Evolutionary conservation across 2,113 vertebrate genomes (phyloP).

Genomic region (Apodemus sylvaticus): DNA sequence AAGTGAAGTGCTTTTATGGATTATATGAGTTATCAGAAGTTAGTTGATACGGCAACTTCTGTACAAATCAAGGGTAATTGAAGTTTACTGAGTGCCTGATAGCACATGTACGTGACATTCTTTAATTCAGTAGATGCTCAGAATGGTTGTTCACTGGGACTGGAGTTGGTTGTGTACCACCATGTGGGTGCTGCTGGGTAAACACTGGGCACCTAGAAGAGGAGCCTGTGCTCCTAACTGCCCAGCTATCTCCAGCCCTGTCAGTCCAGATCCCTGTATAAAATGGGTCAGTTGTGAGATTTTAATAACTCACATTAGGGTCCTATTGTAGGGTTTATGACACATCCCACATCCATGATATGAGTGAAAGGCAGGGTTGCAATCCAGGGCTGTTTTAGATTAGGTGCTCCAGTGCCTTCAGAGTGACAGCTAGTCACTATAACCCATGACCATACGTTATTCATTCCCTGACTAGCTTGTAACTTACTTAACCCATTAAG

Average conservation of each 20-base stretch:
- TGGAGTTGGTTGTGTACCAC: neutral
- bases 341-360: neutral
- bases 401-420: neutral
- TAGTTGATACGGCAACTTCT: neutral
- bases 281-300: neutral
- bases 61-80: neutral
- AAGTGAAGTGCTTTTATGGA: conserved; percentile 58
- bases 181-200: neutral
- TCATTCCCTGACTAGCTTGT: no score
- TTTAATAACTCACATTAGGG: neutral
- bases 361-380: neutral
- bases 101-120: neutral
- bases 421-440: neutral
- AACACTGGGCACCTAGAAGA: no score
- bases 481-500: no score
- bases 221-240: neutral
- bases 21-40: neutral
- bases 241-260: neutral
- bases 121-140: neutral
- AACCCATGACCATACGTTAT: no score
- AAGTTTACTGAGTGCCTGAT: neutral
- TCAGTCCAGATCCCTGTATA: neutral
- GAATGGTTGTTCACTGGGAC: neutral
- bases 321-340: neutral
- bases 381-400: neutral